phyloP scores from a whole-genome alignment of 2,113 vertebrate species.

The Aspiorhynchus laticeps region DNA sequence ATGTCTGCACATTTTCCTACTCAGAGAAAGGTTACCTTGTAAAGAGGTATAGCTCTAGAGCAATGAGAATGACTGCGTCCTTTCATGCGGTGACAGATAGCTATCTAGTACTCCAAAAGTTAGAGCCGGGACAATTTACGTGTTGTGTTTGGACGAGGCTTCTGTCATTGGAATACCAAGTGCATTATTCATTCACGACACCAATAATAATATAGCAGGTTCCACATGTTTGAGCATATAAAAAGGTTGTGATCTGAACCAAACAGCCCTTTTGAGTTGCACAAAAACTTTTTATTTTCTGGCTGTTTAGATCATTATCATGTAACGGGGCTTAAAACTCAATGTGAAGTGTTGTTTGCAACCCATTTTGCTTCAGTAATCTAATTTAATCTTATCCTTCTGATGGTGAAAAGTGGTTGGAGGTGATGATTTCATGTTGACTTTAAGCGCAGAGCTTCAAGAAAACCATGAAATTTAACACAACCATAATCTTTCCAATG shows the following conservation, averaged over 20 bases:
- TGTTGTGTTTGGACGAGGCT: conserved; percentile 54
- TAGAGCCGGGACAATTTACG: conserved; percentile 52
- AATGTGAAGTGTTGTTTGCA: background rate
- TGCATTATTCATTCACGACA: conserved; percentile 53
- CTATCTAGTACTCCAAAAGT: conserved; percentile 46
- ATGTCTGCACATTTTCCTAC: background rate
- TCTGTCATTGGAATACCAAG: conserved; percentile 55
- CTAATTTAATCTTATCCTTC: background rate
- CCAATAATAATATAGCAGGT: conserved; percentile 59
- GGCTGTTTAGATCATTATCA: background rate
- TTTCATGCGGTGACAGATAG: conserved; percentile 48
- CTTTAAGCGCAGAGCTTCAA: background rate
- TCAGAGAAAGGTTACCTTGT: conserved; percentile 17
- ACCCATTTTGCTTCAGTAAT: background rate
- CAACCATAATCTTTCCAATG: background rate
- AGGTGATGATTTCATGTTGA: background rate
- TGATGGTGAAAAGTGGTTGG: background rate
- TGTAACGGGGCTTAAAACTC: background rate
- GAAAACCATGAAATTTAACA: background rate
- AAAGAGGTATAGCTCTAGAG: background rate
- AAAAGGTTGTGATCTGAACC: background rate
- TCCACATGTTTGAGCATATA: conserved; percentile 13
- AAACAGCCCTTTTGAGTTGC: background rate
- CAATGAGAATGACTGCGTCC: conserved; percentile 3
- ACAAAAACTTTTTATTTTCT: background rate